Conservation (phyloP, 2,797 vertebrate species). For the Catharus ustulatus region DNA sequence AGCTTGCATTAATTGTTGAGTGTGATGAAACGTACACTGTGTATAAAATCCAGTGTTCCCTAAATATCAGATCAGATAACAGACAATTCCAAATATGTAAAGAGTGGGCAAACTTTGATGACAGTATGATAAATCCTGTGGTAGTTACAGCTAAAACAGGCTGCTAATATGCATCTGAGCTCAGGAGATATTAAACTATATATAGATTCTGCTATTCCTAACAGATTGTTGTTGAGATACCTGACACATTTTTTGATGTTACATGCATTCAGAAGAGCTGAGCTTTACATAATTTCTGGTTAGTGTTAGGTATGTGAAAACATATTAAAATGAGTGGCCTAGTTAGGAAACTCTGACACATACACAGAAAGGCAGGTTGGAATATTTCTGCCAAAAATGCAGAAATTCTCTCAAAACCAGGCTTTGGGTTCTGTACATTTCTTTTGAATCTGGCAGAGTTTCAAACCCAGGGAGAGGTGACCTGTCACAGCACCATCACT, state of each 20-base stretch:
- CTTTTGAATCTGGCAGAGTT: not conserved
- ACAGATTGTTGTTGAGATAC: conserved; percentile 65
- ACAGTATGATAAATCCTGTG: conserved; percentile 38
- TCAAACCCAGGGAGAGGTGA: not conserved
- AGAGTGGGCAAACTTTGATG: conserved; percentile 50
- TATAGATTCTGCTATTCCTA: conserved; percentile 56
- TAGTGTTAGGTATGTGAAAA: conserved; percentile 60
- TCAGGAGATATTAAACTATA: conserved; percentile 67
- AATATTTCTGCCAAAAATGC: not conserved
- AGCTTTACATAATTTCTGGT: conserved; percentile 65
- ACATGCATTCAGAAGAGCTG: conserved; percentile 46
- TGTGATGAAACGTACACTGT: not conserved
- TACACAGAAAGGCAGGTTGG: not conserved
- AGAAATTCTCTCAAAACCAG: not conserved
- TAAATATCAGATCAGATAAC: not conserved
- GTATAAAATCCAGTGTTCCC: conserved; percentile 1
- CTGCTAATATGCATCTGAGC: conserved; percentile 55
- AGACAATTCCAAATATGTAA: conserved; percentile 24
- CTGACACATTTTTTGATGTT: conserved; percentile 65
- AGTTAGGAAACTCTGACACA: conserved; percentile 51
- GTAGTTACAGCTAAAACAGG: conserved; percentile 40
- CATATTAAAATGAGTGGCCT: conserved; percentile 51
- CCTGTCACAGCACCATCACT: accelerated
- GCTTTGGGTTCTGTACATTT: not conserved
- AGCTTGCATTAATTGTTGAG: not conserved